Evolutionary conservation across 2,113 vertebrate species (phyloP), one percentile per base, ranked within the genome.

Genomic region (Seriola quinqueradiata): DNA sequence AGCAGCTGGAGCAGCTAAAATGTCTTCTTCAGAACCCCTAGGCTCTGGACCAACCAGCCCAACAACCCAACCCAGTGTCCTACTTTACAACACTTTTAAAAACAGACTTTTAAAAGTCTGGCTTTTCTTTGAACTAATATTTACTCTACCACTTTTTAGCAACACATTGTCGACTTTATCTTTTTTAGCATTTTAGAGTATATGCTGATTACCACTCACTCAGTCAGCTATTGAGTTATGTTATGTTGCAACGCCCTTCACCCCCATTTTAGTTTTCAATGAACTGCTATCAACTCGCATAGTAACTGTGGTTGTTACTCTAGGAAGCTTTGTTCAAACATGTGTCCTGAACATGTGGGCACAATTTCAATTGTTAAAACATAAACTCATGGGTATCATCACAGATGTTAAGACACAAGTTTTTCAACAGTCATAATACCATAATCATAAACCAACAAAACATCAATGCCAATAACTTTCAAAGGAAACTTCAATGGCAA

Each of bases 41-140:
- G 79, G 48, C 75, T 85, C 38, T 72, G 54, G 60, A 77, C 38
- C 70, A 78, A 81, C 70, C 60, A 32, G 55, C 19, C 55, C 75
- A 50, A 75, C 70, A 70, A 68, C 42, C n/a, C 19, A 79, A 86
- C 59, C 44, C 40, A 44, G 14, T 50, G 57, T 50, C 58, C 78
- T 72, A 75, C 38, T 75, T 70, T 61, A 25, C 12, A 64, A 75
- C 25, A 36, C 23, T 17, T 46, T 34, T 23, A 21, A 58, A 82
- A 65, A 57, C 58, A 59, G 63, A 69, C 16, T 28, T 59, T 72
- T 70, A 28, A 52, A 36, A 5, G 40, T 66, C 57, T 11, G 40
- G 6, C 21, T 34, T 44, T 52, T 50, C 3, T 17, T 55, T 50
- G 5, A 52, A 38, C 23, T n/a, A 19, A 23, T 2, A 44, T 32